Conservation (phyloP, 1,140 invertebrate species). For the Mactra quadrangularis region DNA sequence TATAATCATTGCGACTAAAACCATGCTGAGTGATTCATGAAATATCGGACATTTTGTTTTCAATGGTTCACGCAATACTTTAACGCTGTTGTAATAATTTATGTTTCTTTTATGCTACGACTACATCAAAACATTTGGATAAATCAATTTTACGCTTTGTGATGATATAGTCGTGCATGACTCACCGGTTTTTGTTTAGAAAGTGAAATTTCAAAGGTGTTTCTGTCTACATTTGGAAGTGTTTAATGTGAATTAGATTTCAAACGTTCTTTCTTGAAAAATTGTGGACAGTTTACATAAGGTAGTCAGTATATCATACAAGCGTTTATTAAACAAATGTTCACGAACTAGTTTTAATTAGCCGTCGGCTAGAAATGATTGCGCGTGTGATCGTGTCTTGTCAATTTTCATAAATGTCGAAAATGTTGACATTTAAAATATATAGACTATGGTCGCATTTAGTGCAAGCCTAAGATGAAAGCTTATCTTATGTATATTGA, state of each 20-base stretch:
- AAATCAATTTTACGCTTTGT: too few species aligned
- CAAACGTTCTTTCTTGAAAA: too few species aligned
- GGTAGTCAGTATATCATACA: neutral
- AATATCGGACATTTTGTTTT: constrained; percentile 26
- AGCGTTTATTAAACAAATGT: neutral
- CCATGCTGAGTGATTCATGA: constrained; percentile 27
- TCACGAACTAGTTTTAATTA: neutral
- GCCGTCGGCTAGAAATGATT: constrained; percentile 13
- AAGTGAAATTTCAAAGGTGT: neutral
- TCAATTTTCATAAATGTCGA: constrained; percentile 14
- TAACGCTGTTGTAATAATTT: neutral
- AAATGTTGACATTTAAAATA: too few species aligned
- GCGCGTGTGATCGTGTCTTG: constrained; percentile 9
- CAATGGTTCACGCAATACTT: neutral
- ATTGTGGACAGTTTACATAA: too few species aligned
- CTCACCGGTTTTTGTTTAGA: neutral
- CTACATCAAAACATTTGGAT: too few species aligned
- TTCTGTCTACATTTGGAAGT: neutral
- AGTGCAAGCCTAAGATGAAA: neutral
- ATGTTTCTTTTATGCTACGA: neutral
- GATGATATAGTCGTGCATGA: neutral
- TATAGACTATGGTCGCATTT: too few species aligned
- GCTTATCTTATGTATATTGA: constrained; percentile 22
- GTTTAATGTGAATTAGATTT: too few species aligned
- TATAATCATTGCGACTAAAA: too few species aligned